phyloP scores from a whole-genome alignment of 2,888 invertebrate genomes.

The Polyommatus icarus region DNA sequence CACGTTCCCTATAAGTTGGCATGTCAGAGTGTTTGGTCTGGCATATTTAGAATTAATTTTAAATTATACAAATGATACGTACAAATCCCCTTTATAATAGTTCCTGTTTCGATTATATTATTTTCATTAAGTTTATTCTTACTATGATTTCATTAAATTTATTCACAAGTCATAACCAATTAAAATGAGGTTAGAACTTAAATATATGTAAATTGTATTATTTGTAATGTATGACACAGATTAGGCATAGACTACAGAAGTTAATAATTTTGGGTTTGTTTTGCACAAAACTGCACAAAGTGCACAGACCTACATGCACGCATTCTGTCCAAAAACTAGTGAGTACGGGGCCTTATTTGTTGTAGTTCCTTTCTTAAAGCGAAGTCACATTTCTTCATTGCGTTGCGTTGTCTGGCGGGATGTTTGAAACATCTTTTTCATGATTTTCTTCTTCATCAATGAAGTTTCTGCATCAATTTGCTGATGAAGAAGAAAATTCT shows the following conservation, averaged over 20 bases:
- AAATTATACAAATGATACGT: not conserved
- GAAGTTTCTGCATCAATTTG: no score
- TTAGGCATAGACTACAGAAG: not conserved
- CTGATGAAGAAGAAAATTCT: no score
- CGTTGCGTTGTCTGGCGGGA: not conserved
- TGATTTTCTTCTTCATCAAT: no score
- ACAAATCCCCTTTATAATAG: not conserved
- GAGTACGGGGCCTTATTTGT: not conserved
- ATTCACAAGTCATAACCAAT: not conserved
- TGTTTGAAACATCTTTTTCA: no score
- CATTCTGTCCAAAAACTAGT: not conserved
- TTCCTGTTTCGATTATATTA: no score
- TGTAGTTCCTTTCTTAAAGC: not conserved
- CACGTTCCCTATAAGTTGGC: not conserved
- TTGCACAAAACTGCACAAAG: not conserved
- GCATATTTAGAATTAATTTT: not conserved
- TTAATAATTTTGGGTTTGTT: not conserved
- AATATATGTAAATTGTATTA: not conserved
- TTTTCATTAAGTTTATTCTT: no score
- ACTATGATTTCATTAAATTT: no score
- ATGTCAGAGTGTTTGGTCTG: not conserved
- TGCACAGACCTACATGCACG: constrained; percentile 6
- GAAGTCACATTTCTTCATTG: not conserved
- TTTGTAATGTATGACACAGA: not conserved
- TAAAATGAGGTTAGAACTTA: not conserved